Conservation (phyloP, 2,888 invertebrate species). For the Melinaea menophilus region DNA sequence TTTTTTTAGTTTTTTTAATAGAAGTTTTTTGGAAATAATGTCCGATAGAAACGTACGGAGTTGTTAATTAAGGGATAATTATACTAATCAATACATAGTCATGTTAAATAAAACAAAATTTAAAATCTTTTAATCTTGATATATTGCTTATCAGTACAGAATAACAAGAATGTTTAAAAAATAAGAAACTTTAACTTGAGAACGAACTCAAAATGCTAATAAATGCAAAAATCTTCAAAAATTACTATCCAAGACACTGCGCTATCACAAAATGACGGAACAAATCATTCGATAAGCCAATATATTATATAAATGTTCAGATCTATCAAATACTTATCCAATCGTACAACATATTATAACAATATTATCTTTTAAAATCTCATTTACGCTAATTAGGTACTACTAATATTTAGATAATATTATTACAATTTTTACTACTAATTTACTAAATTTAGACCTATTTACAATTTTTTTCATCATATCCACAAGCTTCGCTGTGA, state of each 20-base stretch:
- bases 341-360: conserved; percentile 68
- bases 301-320: conserved; percentile 53
- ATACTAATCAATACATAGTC: background rate
- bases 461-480: conserved; percentile 60
- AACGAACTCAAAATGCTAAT: conserved; percentile 72
- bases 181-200: conserved; percentile 63
- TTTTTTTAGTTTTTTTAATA: no score
- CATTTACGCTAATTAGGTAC: conserved; percentile 74
- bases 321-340: conserved; percentile 60
- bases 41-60: no score
- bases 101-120: conserved; percentile 33
- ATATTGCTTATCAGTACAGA: conserved; percentile 77
- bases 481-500: conserved; percentile 69
- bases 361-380: conserved; percentile 65
- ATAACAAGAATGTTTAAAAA: conserved; percentile 72
- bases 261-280: conserved; percentile 66
- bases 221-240: conserved; percentile 69
- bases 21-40: no score
- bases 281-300: conserved; percentile 64
- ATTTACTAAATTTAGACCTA: conserved; percentile 70
- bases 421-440: conserved; percentile 66
- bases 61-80: no score
- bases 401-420: conserved; percentile 63
- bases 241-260: conserved; percentile 62
- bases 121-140: conserved; percentile 62